Evolutionary conservation across 2,113 vertebrate genomes (phyloP).

Genomic region (Mobula birostris): DNA sequence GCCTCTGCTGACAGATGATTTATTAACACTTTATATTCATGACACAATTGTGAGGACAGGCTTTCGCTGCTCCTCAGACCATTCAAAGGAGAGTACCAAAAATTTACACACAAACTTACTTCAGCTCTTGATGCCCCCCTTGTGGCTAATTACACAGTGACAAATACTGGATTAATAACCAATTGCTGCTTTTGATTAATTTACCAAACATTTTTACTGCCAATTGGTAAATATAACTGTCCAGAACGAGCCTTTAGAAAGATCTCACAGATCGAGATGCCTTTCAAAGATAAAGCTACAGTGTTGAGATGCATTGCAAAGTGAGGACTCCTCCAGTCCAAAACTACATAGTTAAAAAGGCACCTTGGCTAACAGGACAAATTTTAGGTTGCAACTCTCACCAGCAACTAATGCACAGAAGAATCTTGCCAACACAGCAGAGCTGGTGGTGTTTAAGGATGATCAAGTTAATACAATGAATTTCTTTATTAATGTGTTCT

Average conservation of each 20-base stretch:
- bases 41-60: background rate
- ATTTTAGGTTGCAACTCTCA: background rate
- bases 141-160: slow-evolving; percentile 1
- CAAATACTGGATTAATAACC: background rate
- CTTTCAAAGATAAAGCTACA: background rate
- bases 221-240: background rate
- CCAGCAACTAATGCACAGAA: background rate
- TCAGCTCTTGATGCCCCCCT: background rate
- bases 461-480: no score
- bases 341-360: background rate
- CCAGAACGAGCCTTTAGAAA: background rate
- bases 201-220: background rate
- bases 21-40: background rate
- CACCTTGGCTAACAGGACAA: background rate
- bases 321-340: background rate
- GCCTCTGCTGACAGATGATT: slow-evolving; percentile 14
- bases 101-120: background rate
- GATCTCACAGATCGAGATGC: background rate
- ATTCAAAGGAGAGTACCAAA: background rate
- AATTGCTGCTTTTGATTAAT: slow-evolving; percentile 7
- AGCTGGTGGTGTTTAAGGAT: no score
- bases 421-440: background rate
- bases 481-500: background rate
- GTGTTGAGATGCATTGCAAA: background rate
- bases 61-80: no score